Percentiles rank a stretch among this genome's conserved stretches.
Evolutionary conservation across 2,113 vertebrate species (phyloP).

Genomic region (Alosa alosa): DNA sequence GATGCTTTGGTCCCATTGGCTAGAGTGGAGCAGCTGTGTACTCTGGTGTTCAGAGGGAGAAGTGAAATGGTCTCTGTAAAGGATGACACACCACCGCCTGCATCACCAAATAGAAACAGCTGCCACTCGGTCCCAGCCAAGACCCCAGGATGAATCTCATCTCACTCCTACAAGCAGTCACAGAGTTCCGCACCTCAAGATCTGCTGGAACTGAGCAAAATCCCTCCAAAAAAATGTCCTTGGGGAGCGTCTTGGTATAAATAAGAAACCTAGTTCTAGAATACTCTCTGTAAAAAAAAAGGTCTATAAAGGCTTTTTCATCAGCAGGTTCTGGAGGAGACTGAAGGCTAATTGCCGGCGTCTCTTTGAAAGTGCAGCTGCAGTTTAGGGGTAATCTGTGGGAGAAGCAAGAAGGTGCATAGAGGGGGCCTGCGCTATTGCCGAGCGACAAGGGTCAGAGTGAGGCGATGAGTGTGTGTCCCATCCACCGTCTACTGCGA

Average conservation of each 20-base stretch:
- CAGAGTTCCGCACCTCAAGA: not conserved
- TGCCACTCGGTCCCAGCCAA: not conserved
- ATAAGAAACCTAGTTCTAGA: no score
- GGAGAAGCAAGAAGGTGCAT: not conserved
- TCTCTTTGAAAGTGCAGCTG: not conserved
- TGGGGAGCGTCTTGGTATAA: no score
- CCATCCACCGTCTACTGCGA: constrained; percentile 11
- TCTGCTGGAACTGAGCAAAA: no score
- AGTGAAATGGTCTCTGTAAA: not conserved
- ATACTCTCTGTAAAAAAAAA: no score
- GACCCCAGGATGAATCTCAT: not conserved
- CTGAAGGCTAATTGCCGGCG: not conserved
- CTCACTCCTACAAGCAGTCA: not conserved
- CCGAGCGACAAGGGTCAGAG: constrained; percentile 17
- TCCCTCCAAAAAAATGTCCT: no score
- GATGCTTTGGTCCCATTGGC: no score
- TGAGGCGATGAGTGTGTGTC: constrained; percentile 5
- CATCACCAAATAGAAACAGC: not conserved
- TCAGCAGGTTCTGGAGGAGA: no score
- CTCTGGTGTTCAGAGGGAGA: not conserved
- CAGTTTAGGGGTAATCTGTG: not conserved
- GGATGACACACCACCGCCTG: not conserved
- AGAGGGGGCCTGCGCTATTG: not conserved
- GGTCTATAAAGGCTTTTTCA: no score
- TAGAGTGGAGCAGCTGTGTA: not conserved